Base-by-base conservation (phyloP, 1,140 invertebrate species). In the Drosophila bocqueti region DNA sequence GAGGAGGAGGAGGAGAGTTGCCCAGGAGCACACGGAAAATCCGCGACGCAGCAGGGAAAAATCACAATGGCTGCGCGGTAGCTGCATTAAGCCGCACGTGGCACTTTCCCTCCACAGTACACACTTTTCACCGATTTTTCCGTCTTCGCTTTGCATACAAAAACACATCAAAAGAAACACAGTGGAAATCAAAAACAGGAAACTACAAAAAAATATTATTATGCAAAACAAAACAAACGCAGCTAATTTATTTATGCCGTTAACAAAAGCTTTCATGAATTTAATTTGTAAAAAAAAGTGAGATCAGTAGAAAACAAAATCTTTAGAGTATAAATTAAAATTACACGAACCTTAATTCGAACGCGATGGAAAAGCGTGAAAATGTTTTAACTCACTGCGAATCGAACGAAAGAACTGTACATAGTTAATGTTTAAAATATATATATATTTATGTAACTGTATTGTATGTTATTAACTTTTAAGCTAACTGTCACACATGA, bases 381-480 rank as follows among this genome's bases (percentile, higher is more conserved):
- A 83, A 57, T 83, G 82, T 66, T 79, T 83, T 42, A 76, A 45
- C 62, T 66, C 79, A 67, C 62, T 66, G 11, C 26, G 21, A 59
- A 66, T 43, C 46, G 29, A 43, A 67, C 11, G n/a, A 38, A 47
- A 38, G 61, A 79, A 62, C 18, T 89, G 84, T 89, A 89, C 18
- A 89, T 89, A 89, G 85, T 73, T 75, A 89, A 89, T 81, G 55
- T 65, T 89, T 71, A 87, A 80, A 80, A 75, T 43, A 43, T 68
- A 78, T 73, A 50, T 77, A 77, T 77, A 77, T 77, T 67, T 77
- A 77, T 77, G 65, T 69, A 78, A 77, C 58, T 77, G 83, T 86
- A 86, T 86, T 83, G 80, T 90, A 87, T 87, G 84, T 89, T 90
- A 89, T 73, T 90, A 89, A 80, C 71, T 78, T 81, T 73, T 86